Evolutionary conservation across 2,888 invertebrate species (phyloP).

Genomic region (Antheraea yamamai): DNA sequence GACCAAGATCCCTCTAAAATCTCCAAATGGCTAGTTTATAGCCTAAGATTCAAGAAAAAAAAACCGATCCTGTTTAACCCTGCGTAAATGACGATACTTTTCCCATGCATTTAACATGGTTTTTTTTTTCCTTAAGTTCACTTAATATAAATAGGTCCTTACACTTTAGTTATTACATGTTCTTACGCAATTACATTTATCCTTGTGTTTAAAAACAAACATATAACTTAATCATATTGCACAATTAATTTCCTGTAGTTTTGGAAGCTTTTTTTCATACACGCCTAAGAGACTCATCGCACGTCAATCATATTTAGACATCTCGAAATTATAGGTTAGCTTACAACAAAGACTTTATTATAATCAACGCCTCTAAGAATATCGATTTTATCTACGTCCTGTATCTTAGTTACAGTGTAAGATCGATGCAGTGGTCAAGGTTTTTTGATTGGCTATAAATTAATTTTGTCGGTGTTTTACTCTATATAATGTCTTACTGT

Average conservation of each 20-base stretch:
- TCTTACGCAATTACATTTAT: not conserved
- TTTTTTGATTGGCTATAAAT: not conserved
- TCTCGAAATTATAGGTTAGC: slow-evolving; percentile 8
- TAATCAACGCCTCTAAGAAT: not conserved
- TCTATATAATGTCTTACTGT: no score
- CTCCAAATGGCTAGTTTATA: no score
- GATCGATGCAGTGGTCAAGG: not conserved
- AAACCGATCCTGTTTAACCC: no score
- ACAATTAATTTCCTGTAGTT: slow-evolving; percentile 1
- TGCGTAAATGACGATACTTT: no score
- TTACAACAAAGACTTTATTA: slow-evolving; percentile 7
- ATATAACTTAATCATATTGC: not conserved
- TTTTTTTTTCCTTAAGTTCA: no score
- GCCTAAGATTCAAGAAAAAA: no score
- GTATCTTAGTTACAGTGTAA: not conserved
- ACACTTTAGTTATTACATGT: not conserved
- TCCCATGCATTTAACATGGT: no score
- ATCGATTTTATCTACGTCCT: not conserved
- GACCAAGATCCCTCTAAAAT: no score
- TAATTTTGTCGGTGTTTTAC: no score
- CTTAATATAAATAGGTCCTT: no score
- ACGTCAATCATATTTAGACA: slow-evolving; percentile 7
- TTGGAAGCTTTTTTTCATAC: not conserved
- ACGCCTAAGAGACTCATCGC: slow-evolving; percentile 3
- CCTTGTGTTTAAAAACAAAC: not conserved